phyloP scores from a whole-genome alignment of 2,888 invertebrate species.

The Tiliacea citrago region DNA sequence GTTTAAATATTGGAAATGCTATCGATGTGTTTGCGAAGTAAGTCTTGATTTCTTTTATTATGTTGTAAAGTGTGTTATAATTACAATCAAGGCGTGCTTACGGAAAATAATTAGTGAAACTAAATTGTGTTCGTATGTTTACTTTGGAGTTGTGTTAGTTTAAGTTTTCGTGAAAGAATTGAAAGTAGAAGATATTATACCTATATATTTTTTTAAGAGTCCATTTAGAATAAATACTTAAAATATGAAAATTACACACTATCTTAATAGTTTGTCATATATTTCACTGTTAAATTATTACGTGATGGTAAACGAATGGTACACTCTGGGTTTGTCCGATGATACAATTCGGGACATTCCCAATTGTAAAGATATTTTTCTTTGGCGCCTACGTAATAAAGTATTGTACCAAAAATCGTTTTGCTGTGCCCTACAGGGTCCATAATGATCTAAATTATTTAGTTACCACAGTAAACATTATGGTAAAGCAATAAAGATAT shows the following conservation, averaged over 20 bases:
- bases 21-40: conserved; percentile 88
- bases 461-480: too few relatives aligned
- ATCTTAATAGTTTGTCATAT: conserved; percentile 16
- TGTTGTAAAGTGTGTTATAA: conserved; percentile 12
- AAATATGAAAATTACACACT: not conserved
- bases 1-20: conserved; percentile 84
- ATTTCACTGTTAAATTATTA: conserved; percentile 4
- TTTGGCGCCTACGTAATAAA: not conserved
- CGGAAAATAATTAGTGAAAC: conserved; percentile 19
- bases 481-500: too few relatives aligned
- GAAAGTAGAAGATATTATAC: not conserved
- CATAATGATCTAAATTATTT: too few relatives aligned
- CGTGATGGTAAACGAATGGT: not conserved
- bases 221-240: too few relatives aligned
- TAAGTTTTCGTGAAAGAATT: not conserved
- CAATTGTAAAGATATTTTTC: not conserved
- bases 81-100: not conserved
- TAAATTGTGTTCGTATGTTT: not conserved
- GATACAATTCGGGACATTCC: not conserved
- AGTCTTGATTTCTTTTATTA: conserved; percentile 67
- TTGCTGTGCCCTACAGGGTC: too few relatives aligned
- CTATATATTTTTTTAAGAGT: too few relatives aligned
- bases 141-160: not conserved
- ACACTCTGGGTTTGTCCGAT: not conserved
- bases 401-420: too few relatives aligned